These are phyloP conservation scores for Resseliella maxima DNA, from an alignment of 2,888 invertebrate species.

Conservation along the genomic window DNA sequence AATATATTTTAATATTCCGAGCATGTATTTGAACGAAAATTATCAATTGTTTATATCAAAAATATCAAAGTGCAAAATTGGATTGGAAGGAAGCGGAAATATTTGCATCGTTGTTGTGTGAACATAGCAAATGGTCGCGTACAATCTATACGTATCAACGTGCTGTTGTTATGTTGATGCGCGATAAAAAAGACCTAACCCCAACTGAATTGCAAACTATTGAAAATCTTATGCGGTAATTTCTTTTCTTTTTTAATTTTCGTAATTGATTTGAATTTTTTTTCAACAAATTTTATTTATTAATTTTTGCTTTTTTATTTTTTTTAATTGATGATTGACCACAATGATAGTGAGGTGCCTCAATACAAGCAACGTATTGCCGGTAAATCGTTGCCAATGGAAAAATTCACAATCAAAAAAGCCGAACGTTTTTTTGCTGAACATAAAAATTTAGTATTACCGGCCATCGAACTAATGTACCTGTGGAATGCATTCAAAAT, in stretches of 20 bases:
- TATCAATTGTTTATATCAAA: too few species aligned
- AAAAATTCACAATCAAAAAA: conserved; percentile 93
- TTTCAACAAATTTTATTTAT: neutral
- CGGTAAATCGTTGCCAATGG: conserved; percentile 96
- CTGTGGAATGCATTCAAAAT: conserved; percentile 93
- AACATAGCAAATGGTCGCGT: conserved; percentile 90
- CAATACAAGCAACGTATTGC: conserved; percentile 88
- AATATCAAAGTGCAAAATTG: conserved; percentile 72
- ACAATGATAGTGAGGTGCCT: conserved; percentile 74
- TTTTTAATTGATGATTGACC: too few species aligned
- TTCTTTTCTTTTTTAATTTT: conserved; percentile 32
- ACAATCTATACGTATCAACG: conserved; percentile 92
- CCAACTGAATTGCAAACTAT: conserved; percentile 71
- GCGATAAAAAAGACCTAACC: conserved; percentile 69
- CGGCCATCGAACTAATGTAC: conserved; percentile 88
- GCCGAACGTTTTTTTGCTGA: conserved; percentile 83
- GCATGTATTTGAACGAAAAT: conserved; percentile 34
- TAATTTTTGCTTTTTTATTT: conserved; percentile 36
- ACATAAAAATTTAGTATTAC: conserved; percentile 78
- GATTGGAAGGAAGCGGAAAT: conserved; percentile 83
- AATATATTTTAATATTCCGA: neutral
- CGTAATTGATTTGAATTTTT: neutral
- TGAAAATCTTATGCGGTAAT: conserved; percentile 76
- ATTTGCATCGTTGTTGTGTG: conserved; percentile 78
- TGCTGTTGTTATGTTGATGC: conserved; percentile 84